Conservation (phyloP, 1,140 invertebrate species). For the Ceratina japonica region DNA sequence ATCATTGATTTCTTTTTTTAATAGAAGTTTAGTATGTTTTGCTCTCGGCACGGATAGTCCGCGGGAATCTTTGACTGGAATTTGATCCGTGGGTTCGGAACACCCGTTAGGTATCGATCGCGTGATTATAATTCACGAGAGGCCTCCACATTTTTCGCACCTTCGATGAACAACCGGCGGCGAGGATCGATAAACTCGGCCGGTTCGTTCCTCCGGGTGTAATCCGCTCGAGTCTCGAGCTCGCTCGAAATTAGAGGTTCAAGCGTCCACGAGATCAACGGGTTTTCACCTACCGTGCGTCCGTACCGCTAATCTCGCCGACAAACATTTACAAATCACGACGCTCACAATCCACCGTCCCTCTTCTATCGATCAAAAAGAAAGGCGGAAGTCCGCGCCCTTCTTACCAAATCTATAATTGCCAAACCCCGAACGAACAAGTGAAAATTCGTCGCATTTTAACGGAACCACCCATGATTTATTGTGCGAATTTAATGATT, state of each 20-base stretch:
- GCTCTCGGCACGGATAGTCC: too few relatives aligned
- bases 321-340: too few relatives aligned
- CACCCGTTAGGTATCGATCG: conserved; percentile 62
- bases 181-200: conserved; percentile 34
- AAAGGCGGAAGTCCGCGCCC: too few relatives aligned
- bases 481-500: too few relatives aligned
- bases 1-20: too few relatives aligned
- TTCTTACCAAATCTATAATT: too few relatives aligned
- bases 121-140: conserved; percentile 63
- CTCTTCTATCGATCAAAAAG: too few relatives aligned
- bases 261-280: conserved; percentile 5
- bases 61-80: background rate
- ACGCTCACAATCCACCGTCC: too few relatives aligned
- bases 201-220: conserved; percentile 27
- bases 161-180: conserved; percentile 51
- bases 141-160: conserved; percentile 62
- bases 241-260: conserved; percentile 19
- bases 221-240: conserved; percentile 16
- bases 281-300: conserved; percentile 18
- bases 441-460: too few relatives aligned
- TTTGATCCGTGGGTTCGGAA: background rate
- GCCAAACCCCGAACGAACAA: too few relatives aligned
- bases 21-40: too few relatives aligned
- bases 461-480: too few relatives aligned
- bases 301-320: background rate